phyloP scores from a whole-genome alignment of 2,888 invertebrate species.

The Hemicrepidius hirtus region DNA sequence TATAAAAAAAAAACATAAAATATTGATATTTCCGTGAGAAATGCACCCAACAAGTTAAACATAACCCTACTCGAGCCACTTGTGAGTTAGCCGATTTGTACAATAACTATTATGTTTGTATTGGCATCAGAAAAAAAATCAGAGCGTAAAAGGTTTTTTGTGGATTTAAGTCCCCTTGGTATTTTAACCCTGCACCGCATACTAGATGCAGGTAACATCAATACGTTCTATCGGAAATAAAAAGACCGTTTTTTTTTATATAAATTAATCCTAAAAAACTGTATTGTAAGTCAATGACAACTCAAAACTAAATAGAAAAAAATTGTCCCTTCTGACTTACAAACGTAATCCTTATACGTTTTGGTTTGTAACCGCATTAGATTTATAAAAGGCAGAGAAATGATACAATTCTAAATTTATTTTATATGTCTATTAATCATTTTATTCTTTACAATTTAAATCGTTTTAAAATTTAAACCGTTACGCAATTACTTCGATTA shows the following conservation, averaged over 20 bases:
- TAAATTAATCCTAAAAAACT: conserved; percentile 65
- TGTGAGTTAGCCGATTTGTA: conserved; percentile 70
- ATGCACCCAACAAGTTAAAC: conserved; percentile 62
- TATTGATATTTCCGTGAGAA: conserved; percentile 61
- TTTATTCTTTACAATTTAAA: conserved; percentile 39
- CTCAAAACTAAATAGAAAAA: conserved; percentile 65
- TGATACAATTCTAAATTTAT: conserved; percentile 47
- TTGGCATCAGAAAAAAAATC: conserved; percentile 64
- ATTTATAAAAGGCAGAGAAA: conserved; percentile 56
- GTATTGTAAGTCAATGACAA: conserved; percentile 70
- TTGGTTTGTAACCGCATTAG: conserved; percentile 67
- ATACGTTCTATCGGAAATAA: conserved; percentile 38
- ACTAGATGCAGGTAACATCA: conserved; percentile 39
- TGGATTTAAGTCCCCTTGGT: conserved; percentile 53
- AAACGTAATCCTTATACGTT: conserved; percentile 69
- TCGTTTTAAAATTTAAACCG: conserved; percentile 51
- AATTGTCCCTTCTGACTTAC: conserved; percentile 65
- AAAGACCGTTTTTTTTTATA: conserved; percentile 48
- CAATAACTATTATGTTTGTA: conserved; percentile 69
- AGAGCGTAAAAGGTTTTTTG: conserved; percentile 59
- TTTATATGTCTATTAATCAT: conserved; percentile 52
- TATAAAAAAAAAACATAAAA: conserved; percentile 45
- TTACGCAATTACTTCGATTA: conserved; percentile 36
- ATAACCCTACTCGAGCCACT: conserved; percentile 67
- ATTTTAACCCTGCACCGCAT: conserved; percentile 53